phyloP scores from a whole-genome alignment of 2,888 invertebrate species.

The Leucophenga maculata region DNA sequence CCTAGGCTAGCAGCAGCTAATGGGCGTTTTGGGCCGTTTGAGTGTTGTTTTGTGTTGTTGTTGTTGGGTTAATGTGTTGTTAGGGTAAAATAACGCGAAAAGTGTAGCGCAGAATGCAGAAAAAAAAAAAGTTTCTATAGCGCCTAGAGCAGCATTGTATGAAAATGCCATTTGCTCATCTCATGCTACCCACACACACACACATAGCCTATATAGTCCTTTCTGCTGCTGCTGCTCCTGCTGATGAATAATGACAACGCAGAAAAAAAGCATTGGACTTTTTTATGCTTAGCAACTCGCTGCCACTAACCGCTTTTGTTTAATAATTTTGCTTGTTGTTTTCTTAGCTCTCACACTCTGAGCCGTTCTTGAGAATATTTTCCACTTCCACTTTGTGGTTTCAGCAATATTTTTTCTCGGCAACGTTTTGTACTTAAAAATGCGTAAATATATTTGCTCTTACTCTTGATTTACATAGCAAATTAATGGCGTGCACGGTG shows the following conservation, averaged over 20 bases:
- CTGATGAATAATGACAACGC: constrained; percentile 68
- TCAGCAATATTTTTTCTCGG: background rate
- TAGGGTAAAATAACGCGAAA: constrained; percentile 53
- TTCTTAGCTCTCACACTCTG: background rate
- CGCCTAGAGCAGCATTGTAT: constrained; percentile 35
- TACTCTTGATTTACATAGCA: constrained; percentile 56
- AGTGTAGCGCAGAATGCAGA: constrained; percentile 16
- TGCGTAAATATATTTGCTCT: constrained; percentile 51
- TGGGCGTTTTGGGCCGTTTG: constrained; percentile 48
- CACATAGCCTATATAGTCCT: no score
- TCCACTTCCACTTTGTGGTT: constrained; percentile 8
- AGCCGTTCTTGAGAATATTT: background rate
- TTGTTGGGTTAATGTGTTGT: constrained; percentile 65
- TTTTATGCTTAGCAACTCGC: constrained; percentile 41
- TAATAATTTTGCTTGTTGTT: constrained; percentile 13
- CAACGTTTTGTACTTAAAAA: constrained; percentile 48
- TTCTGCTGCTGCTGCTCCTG: constrained; percentile 19
- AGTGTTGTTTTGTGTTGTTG: background rate
- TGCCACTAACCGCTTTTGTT: constrained; percentile 14
- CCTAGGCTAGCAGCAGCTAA: constrained; percentile 40
- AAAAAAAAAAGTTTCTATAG: constrained; percentile 12
- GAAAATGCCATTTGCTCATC: constrained; percentile 42
- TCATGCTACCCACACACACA: constrained; percentile 15
- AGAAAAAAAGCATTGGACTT: constrained; percentile 50
- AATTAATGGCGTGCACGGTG: constrained; percentile 47